phyloP scores from a whole-genome alignment of 2,797 vertebrate genomes.

The Paramormyrops hopkinsi region DNA sequence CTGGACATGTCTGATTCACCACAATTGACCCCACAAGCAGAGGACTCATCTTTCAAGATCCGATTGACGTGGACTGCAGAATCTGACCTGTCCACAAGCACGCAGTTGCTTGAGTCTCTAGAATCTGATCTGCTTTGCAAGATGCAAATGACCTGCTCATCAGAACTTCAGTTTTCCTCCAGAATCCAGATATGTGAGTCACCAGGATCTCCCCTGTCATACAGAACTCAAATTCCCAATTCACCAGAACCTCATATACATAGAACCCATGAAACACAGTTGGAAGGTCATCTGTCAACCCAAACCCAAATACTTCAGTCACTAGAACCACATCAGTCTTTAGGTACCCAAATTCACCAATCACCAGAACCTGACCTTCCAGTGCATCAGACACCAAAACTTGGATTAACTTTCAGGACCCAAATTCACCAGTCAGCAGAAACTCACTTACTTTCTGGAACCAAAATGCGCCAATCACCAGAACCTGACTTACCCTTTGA shows the following conservation, averaged over 20 bases:
- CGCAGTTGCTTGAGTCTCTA: background rate
- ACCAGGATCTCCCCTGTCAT: background rate
- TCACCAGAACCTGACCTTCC: background rate
- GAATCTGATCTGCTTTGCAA: background rate
- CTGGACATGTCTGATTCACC: background rate
- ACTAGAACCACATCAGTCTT: background rate
- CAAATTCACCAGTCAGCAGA: slow-evolving; percentile 17
- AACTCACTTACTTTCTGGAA: slow-evolving; percentile 11
- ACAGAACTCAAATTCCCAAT: background rate
- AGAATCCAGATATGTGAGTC: background rate
- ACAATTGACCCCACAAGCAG: background rate
- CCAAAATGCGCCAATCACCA: background rate
- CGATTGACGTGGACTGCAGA: slow-evolving; percentile 16
- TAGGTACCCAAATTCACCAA: background rate
- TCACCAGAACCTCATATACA: background rate
- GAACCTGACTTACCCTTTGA: background rate
- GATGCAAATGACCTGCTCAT: background rate
- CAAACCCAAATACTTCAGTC: background rate
- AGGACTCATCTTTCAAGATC: background rate
- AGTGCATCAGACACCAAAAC: background rate
- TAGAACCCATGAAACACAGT: background rate
- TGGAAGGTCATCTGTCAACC: background rate
- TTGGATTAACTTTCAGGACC: slow-evolving; percentile 10
- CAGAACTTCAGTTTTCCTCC: background rate
- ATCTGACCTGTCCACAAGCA: slow-evolving; percentile 25